phyloP scores from a whole-genome alignment of 2,888 invertebrate genomes.

The Octonoba sinensis region DNA sequence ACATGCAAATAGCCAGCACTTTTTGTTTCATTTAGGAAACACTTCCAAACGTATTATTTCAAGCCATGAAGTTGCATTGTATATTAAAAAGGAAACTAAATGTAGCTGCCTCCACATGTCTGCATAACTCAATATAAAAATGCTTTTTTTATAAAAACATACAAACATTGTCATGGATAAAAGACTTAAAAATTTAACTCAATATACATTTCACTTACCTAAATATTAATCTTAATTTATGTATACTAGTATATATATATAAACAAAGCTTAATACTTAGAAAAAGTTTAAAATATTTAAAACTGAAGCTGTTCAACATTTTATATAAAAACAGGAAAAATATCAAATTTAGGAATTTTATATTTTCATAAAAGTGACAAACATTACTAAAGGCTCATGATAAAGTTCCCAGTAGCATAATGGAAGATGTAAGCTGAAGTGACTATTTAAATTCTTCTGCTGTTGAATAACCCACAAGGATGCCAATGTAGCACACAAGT shows the following conservation, averaged over 20 bases:
- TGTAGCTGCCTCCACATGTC: slow-evolving; percentile 55
- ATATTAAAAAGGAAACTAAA: slow-evolving; percentile 16
- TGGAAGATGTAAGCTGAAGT: slow-evolving; percentile 63
- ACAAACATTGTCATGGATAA: slow-evolving; percentile 43
- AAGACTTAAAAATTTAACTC: slow-evolving; percentile 2
- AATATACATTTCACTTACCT: slow-evolving; percentile 4
- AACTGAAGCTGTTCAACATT: slow-evolving; percentile 4
- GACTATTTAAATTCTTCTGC: slow-evolving; percentile 38
- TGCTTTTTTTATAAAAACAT: slow-evolving; percentile 31
- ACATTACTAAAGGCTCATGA: slow-evolving; percentile 30
- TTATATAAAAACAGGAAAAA: slow-evolving; percentile 12
- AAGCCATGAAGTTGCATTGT: slow-evolving; percentile 34
- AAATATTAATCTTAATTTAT: not conserved
- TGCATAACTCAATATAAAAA: slow-evolving; percentile 20
- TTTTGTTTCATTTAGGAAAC: not conserved
- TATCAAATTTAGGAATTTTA: not conserved
- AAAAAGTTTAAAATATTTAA: slow-evolving; percentile 17
- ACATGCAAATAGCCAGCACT: slow-evolving; percentile 35
- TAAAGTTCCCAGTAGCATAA: slow-evolving; percentile 58
- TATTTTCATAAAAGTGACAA: not conserved
- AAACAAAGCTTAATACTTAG: slow-evolving; percentile 15
- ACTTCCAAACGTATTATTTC: not conserved
- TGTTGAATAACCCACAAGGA: slow-evolving; percentile 32
- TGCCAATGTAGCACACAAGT: slow-evolving; percentile 29
- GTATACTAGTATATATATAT: slow-evolving; percentile 6